Evolutionary conservation across 1,140 invertebrate species (phyloP), one percentile per base, ranked within the genome.

Genomic region (Geopemphigus sp.): DNA sequence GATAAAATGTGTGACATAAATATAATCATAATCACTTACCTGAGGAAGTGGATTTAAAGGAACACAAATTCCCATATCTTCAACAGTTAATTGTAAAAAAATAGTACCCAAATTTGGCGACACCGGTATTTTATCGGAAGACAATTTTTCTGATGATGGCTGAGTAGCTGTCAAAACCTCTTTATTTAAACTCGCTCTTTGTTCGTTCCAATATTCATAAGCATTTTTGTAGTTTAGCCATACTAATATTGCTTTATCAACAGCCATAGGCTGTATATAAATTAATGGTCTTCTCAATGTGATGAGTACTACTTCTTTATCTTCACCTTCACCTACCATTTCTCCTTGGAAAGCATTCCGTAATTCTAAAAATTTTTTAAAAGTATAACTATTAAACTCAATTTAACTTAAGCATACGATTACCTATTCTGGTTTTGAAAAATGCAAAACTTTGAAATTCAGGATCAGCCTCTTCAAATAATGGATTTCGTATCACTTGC

Each of bases 211-310:
- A 86, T 98, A 98, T 84, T 98, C 96, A 84, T 98, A 98, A 0
- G 97, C 96, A 86, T 98, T 98, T 86, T 98, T 98, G 84, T 98
- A 99, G 86, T 98, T 98, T 61, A 98, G 87, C 96, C 96, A 98
- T 12, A 98, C 96, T 1, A 98, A 88, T 81, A 99, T 97, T 39
- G 96, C 96, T 85, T 95, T 94, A 85, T 99, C 97, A 56, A 99
- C 93, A 5, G 97, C 96, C 83, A 96, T 90, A 0, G 97, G 97
- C 86, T 98, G 96, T 54, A 98, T 92, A 85, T 97, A 98, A 80
- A 99, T 92, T 66, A 98, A 88, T 0, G 97, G 97, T 72, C 96
- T 87, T 83, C 93, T 95, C 1, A 98, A 86, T 0, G 93, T 95
- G 63, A 98, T 95, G 17, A 98, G 87, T 14, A 98, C 92, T 10